Percentiles rank a stretch among this genome's conserved stretches.
Conservation (phyloP, 2,113 vertebrate species). For the Acrocephalus kingi region DNA sequence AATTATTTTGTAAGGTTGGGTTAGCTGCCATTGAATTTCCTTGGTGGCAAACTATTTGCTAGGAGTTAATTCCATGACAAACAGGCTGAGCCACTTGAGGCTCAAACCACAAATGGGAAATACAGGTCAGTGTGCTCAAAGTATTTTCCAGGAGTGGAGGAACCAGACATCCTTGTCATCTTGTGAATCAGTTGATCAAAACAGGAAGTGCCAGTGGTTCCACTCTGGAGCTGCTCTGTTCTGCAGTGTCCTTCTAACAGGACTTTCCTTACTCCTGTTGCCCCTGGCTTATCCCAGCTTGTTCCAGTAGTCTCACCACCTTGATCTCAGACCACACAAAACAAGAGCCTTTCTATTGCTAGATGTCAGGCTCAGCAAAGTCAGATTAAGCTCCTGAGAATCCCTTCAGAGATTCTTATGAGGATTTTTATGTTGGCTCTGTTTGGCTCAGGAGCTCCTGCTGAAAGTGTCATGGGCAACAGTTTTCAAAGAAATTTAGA, state of each 20-base stretch:
- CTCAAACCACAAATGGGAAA: constrained; percentile 37
- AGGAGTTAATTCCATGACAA: constrained; percentile 12
- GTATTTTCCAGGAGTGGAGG: constrained; percentile 8
- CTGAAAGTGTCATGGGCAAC: background rate
- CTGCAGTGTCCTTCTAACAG: background rate
- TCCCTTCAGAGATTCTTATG: background rate
- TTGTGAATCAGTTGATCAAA: constrained; percentile 24
- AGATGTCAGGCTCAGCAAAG: background rate
- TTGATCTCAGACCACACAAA: background rate
- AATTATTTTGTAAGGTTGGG: background rate
- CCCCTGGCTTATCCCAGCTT: background rate
- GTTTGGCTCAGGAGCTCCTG: background rate
- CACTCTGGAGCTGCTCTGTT: background rate
- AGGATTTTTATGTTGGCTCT: background rate
- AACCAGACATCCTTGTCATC: background rate
- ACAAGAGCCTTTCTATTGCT: background rate
- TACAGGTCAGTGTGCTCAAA: constrained; percentile 44
- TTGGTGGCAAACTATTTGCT: background rate
- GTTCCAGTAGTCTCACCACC: background rate
- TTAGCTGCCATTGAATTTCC: constrained; percentile 18
- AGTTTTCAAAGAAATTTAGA: background rate
- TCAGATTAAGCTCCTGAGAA: background rate
- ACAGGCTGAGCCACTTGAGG: constrained; percentile 28
- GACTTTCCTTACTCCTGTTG: background rate
- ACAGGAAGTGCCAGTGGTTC: constrained; percentile 44